Base-by-base conservation (phyloP, 2,797 vertebrate species). In the Mycteria americana region DNA sequence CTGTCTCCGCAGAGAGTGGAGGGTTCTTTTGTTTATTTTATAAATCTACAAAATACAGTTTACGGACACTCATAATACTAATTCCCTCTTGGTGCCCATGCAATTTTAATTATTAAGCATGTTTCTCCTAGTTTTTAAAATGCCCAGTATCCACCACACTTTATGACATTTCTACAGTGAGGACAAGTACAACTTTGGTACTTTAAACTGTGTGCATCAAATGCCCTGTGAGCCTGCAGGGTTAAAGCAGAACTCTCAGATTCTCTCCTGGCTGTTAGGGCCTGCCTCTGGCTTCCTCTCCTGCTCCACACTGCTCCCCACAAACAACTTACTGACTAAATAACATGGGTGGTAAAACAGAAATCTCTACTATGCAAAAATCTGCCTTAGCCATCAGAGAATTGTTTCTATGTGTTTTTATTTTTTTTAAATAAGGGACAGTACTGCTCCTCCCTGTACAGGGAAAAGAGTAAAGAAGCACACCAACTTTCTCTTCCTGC, bases 1-100 rank as follows among this genome's bases (percentile, higher is more conserved):
- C 57, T n/a, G 15, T 9, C 63, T 54, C 43, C 1, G 0, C 5
- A 39, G 41, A 73, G 7, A 74, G 18, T 0, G 0, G 7, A 59
- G 10, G 5, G 9, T 37, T 59, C 35, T 81, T 76, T 35, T 18
- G n/a, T 33, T 60, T 51, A 9, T 64, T 80, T 70, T 57, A 39
- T 48, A 85, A 68, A 72, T 48, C 45, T 57, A 85, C 37, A 45
- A 68, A 85, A 79, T 17, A 43, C 24, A 69, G 57, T 18, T 79
- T 73, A 88, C 2, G 3, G 13, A 60, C 15, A n/a, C 10, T 76
- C 6, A 7, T n/a, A 90, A 82, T 24, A 80, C 25, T 31, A 76
- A 69, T 50, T 90, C 16, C 28, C 10, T 83, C 72, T 63, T 41
- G 18, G 28, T 83, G 21, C 11, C 9, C 27, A 51, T 4, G 8